Evolutionary conservation across 2,797 vertebrate genomes (phyloP).

Genomic region (Schizothorax lantsangensis): DNA sequence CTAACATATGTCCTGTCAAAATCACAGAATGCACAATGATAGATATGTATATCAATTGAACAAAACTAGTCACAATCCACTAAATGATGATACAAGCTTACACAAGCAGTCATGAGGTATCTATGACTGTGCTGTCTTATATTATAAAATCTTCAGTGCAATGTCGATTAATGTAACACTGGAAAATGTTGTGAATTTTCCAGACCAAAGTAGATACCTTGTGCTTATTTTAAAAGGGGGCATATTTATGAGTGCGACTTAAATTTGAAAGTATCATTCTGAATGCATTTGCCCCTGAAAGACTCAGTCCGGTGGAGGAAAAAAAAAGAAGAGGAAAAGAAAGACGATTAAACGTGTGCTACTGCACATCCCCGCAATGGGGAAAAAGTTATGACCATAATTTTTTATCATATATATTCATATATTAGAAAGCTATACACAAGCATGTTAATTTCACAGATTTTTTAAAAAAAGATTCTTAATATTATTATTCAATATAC

Average conservation of each 20-base stretch:
- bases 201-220: constrained; percentile 61
- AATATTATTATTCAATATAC: constrained; percentile 99
- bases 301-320: constrained; percentile 79
- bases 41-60: constrained; percentile 65
- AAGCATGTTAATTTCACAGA: constrained; percentile 99
- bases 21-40: constrained; percentile 74
- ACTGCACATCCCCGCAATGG: constrained; percentile 94
- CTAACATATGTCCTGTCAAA: constrained; percentile 79
- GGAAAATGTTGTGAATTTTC: constrained; percentile 81
- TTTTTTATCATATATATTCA: constrained; percentile 91
- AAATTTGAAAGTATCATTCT: constrained; percentile 82
- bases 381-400: constrained; percentile 89
- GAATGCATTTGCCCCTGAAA: constrained; percentile 80
- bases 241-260: constrained; percentile 67
- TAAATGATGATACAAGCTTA: constrained; percentile 42
- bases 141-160: constrained; percentile 61
- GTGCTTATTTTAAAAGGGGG: constrained; percentile 47
- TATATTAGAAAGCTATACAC: constrained; percentile 99
- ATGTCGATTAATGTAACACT: constrained; percentile 57
- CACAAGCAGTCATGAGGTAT: constrained; percentile 49
- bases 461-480: constrained; percentile 97
- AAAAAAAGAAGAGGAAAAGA: constrained; percentile 81
- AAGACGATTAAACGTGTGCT: constrained; percentile 88
- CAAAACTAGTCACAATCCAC: constrained; percentile 49
- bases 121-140: constrained; percentile 45